Evolutionary conservation across 2,888 invertebrate species (phyloP).

Genomic region (Dynastes grantii): DNA sequence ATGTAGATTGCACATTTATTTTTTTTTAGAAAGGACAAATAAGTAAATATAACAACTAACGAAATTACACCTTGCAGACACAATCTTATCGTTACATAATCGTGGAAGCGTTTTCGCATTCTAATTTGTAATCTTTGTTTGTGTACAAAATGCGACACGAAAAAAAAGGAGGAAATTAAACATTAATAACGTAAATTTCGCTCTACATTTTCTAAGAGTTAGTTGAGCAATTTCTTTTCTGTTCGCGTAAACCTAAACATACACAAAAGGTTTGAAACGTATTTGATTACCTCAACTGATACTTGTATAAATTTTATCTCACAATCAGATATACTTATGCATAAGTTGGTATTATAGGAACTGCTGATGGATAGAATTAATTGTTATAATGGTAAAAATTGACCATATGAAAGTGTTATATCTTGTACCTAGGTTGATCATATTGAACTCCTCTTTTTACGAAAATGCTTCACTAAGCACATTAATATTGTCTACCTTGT

Average conservation of each 20-base stretch:
- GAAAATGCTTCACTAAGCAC: background rate
- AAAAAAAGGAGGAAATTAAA: constrained; percentile 25
- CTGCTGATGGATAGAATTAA: background rate
- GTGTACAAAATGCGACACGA: constrained; percentile 12
- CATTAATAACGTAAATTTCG: constrained; percentile 26
- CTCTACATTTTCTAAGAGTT: constrained; percentile 1
- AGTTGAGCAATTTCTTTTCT: constrained; percentile 3
- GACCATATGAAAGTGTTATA: background rate
- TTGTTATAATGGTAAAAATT: background rate
- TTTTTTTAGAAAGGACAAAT: constrained; percentile 21
- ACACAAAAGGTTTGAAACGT: background rate
- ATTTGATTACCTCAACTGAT: too few relatives aligned
- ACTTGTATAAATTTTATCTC: too few relatives aligned
- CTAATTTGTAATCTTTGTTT: constrained; percentile 11
- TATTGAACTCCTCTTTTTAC: background rate
- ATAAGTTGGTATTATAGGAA: background rate
- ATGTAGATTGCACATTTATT: background rate
- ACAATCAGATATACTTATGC: too few relatives aligned
- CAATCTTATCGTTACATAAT: background rate
- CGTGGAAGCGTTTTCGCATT: constrained; percentile 3
- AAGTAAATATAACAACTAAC: background rate
- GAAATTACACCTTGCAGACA: constrained; percentile 1
- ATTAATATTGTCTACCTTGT: background rate
- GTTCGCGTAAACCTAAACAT: background rate
- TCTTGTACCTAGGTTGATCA: background rate